Base-by-base conservation (phyloP, 2,888 invertebrate genomes). In the Hedya salicella region DNA sequence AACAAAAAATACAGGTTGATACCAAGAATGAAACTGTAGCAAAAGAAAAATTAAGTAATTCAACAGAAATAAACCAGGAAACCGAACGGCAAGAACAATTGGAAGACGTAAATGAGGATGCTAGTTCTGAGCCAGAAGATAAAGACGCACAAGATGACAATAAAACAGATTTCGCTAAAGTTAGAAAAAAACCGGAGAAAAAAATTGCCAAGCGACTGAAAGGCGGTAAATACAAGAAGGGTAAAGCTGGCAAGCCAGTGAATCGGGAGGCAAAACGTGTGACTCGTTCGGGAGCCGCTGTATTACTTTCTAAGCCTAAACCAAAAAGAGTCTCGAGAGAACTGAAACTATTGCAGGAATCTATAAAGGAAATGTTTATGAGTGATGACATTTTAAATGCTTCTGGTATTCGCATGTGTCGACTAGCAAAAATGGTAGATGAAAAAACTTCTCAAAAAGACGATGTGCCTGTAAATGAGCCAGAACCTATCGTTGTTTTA, bases 301-400 rank as follows among this genome's bases (percentile, higher is more conserved):
- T 56, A 59, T 59, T 54, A 63, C 68, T 69, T 2, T 59, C 64
- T 5, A 76, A 77, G 70, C 66, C 75, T 49, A 69, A 67, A 14
- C 73, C 70, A 63, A 82, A 88, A 72, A 86, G 85, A 71, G 76
- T 73, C 40, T 80, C 80, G 59, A 83, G 85, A 69, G 95, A 95
- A 75, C 78, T 96, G 53, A 93, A 94, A 74, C 91, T 93, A 79
- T 85, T 96, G 1, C 95, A 95, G 71, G 94, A 95, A 69, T 95
- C 95, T 72, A 94, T 95, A 46, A 93, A 94, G 73, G 95, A 95
- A 75, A 95, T 95, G 94, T 95, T 95, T 75, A 94, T 95, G 61
- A 92, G 93, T 70, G 93, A 95, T 70, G 95, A 94, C 32, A 93
- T 95, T 54, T 73, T 90, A 61, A 88, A 94, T 59, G 93, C 94